These are phyloP conservation scores for Scaptomyza flava DNA, from an alignment of 2,888 invertebrate species.

Conservation along the genomic window DNA sequence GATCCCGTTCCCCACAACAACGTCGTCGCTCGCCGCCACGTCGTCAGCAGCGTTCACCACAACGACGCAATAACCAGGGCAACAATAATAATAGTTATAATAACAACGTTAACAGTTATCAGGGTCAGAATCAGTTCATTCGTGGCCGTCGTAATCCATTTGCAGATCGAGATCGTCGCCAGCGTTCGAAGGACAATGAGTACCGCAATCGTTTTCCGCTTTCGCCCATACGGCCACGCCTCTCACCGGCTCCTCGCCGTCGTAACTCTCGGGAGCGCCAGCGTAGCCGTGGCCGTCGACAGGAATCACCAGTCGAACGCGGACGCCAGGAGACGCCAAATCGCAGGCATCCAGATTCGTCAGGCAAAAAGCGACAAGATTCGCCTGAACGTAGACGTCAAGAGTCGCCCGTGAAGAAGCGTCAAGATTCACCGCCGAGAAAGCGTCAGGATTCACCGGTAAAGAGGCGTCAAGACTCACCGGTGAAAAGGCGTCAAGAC, in stretches of 20 bases:
- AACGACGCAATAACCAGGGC: constrained; percentile 62
- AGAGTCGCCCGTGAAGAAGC: constrained; percentile 2
- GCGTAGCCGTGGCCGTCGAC: constrained; percentile 56
- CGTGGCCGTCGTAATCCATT: constrained; percentile 80
- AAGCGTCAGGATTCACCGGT: constrained; percentile 34
- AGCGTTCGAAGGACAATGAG: constrained; percentile 78
- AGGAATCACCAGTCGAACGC: constrained; percentile 34
- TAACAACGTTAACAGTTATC: constrained; percentile 11
- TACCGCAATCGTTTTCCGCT: constrained; percentile 81
- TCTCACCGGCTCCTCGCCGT: constrained; percentile 69
- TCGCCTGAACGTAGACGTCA: constrained; percentile 1
- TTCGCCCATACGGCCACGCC: constrained; percentile 77
- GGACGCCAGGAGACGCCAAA: constrained; percentile 12
- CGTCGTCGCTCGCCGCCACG: constrained; percentile 73
- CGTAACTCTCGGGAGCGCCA: constrained; percentile 60
- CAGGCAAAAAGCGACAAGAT: constrained; percentile 13
- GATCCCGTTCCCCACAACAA: constrained; percentile 58
- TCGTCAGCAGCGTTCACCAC: constrained; percentile 80
- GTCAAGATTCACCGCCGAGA: constrained; percentile 16
- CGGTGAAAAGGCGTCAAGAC: constrained; percentile 25
- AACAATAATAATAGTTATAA: constrained; percentile 25
- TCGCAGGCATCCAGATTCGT: constrained; percentile 25
- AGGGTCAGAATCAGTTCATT: constrained; percentile 43
- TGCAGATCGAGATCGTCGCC: constrained; percentile 79
- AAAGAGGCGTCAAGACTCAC: constrained; percentile 49